Evolutionary conservation across 2,113 vertebrate species (phyloP), one percentile per base, ranked within the genome.

Genomic region (Ailuropoda melanoleuca): DNA sequence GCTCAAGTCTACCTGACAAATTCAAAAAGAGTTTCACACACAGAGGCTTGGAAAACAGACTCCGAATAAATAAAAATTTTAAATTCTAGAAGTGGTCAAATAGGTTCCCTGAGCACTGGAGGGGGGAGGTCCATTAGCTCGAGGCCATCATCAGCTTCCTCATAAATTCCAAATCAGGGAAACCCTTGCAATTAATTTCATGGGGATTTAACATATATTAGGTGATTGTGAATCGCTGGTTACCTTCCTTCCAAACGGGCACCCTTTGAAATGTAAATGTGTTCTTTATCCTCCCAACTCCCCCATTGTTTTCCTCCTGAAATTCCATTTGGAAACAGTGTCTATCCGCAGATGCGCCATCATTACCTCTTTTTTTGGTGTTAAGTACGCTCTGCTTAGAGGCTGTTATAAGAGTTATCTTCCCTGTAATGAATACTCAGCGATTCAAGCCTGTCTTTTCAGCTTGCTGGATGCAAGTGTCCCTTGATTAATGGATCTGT

Each of bases 401-500:
- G 93, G 64, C 64, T 75, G 82, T 74, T 53, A 50, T 82, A 75
- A 39, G 84, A 77, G 46, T 70, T 77, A 53, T 86, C 93, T 89
- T 66, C 82, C 77, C 86, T 64, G 56, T 84, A 90, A 95, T 93
- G 96, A 98, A 48, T 18, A 53, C 68, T 64, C 93, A 39, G 89
- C 82, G 18, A 60, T 29, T 43, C 43, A n/a, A 46, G 66, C 89
- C 43, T 7, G 53, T 93, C 90, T 95, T 60, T 90, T 31, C 92
- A 75, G 92, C 68, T 60, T 29, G n/a, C 93, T 29, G 55, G 66
- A 55, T 37, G 55, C 72, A 48, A 83, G 56, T 18, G 90, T 70
- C 46, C 66, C 58, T 90, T 98, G 98, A 98, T 98, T 93, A 97
- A 98, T 98, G 97, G 93, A 68, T 90, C 97, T 97, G 97, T 87